Base-by-base conservation (phyloP, 2,797 vertebrate genomes). In the Cossypha niveicapilla region DNA sequence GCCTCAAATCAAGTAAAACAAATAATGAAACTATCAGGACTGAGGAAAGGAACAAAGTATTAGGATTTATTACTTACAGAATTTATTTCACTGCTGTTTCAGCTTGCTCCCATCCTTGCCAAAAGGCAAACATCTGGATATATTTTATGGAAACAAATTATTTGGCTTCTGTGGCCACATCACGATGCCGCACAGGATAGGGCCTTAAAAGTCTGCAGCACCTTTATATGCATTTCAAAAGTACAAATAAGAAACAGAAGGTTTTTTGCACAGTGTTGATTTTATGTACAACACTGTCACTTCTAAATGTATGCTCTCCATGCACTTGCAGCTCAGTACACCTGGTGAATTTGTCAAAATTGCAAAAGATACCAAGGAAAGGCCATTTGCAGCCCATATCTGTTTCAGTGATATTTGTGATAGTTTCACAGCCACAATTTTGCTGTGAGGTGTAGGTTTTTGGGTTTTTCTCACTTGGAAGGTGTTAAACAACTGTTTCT, bases 31-130 rank as follows among this genome's bases (percentile, higher is more conserved):
- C 75, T 60, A 60, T 50, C 23, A 76, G 72, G 86, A 67, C 42
- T 63, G 34, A 68, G 54, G 39, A 81, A 88, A 91, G 42, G 53
- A 86, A 58, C 28, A 76, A 73, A 35, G 42, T 78, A 78, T 87
- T 85, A 57, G 54, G 62, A 5, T 94, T 79, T 93, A 92, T 94
- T 92, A 76, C 66, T 56, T 78, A 39, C 41, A 77, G 57, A 90
- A 93, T 95, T 91, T 91, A 95, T 95, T 92, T 91, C 81, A n/a
- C 48, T 75, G 44, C 58, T 63, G 47, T 39, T 93, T 80, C 60
- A 74, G 42, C 62, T 65, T 77, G 18, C 47, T 88, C 18, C 42
- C 22, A 41, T 81, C 62, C 58, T 91, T 87, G 73, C 70, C 85
- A 84, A 35, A 66, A 95, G 71, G 81, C 41, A 91, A 91, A 68